Evolutionary conservation across 2,888 invertebrate genomes (phyloP), one percentile per base, ranked within the genome.

Genomic region (Ceratothoa steindachneri): DNA sequence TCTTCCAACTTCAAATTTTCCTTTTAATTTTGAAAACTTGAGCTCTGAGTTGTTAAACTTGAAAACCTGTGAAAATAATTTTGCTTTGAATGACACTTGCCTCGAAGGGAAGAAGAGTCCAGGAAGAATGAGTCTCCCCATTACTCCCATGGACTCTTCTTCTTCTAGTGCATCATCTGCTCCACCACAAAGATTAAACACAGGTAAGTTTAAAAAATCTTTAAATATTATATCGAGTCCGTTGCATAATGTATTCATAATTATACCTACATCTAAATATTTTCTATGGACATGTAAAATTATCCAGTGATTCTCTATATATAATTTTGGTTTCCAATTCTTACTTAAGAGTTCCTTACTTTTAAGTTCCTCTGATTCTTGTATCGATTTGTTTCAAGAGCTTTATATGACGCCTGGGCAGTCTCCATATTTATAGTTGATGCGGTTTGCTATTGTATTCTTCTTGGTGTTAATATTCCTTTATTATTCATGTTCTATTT

Each of bases 1-100:
- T 41, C 15, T 9, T 15, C 15, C 7, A 41, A 41, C 41, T 15
- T n/a, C n/a, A n/a, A n/a, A 41, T 9, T 60, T 60, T 60, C 24
- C 60, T 60, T n/a, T 60, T 22, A 60, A 60, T 60, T 60, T 60
- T 15, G 60, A 60, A 12, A n/a, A 60, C 60, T 1, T 60, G 27
- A 60, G 24, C 27, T 15, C 41, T 41, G 41, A 41, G 15, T 41
- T 9, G 5, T 41, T 41, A 9, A 41, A 15, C 41, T 41, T 15
- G 5, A 15, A 9, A 15, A 41, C 41, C 15, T 60, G 22, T 22
- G 60, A 24, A 60, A 60, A 3, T 60, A 60, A 60, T 12, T 24
- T 9, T 2, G 27, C 27, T n/a, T 24, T 24, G 12, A 60, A 9
- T 60, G 60, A 24, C 12, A 24, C 12, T 60, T 24, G n/a, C 12